A percentile compares a stretch with the other conserved stretches of the same genome.
Evolutionary conservation across 2,888 invertebrate species (phyloP).

Genomic region (Cryptophagus acutangulus): DNA sequence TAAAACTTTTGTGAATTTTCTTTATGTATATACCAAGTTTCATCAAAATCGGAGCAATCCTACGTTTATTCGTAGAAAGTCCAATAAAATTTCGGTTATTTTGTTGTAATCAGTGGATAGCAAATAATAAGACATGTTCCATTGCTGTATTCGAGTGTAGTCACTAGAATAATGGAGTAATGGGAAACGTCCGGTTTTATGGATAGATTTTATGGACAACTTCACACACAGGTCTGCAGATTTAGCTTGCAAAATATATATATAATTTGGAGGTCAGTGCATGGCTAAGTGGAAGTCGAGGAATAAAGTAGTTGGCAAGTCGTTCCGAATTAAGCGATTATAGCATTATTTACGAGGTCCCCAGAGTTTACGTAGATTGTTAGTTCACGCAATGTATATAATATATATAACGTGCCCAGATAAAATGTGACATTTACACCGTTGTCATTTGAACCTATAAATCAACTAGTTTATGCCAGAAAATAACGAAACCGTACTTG

Average conservation of each 20-base stretch:
- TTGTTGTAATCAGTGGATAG: no score
- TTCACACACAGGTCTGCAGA: neutral
- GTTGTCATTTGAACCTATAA: slow-evolving; percentile 32
- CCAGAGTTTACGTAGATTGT: slow-evolving; percentile 29
- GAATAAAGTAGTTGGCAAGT: slow-evolving; percentile 29
- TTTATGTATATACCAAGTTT: no score
- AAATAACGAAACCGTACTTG: slow-evolving; percentile 34
- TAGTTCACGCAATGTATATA: slow-evolving; percentile 29
- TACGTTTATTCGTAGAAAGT: no score
- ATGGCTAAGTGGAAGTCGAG: slow-evolving; percentile 17
- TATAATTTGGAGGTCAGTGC: slow-evolving; percentile 1
- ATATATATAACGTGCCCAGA: slow-evolving; percentile 27
- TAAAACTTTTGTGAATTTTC: no score
- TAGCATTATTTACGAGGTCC: slow-evolving; percentile 30
- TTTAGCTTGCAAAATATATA: neutral
- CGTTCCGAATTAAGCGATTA: slow-evolving; percentile 33
- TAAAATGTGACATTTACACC: slow-evolving; percentile 33
- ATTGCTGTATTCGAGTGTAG: no score
- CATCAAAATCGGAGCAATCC: no score
- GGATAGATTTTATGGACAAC: neutral
- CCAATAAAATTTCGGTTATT: no score
- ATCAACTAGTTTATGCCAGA: slow-evolving; percentile 33
- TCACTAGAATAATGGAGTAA: no score
- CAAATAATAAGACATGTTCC: no score
- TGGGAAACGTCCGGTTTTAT: no score